Evolutionary conservation across 1,140 invertebrate species (phyloP).

Genomic region (Trachymyrmex septentrionalis): DNA sequence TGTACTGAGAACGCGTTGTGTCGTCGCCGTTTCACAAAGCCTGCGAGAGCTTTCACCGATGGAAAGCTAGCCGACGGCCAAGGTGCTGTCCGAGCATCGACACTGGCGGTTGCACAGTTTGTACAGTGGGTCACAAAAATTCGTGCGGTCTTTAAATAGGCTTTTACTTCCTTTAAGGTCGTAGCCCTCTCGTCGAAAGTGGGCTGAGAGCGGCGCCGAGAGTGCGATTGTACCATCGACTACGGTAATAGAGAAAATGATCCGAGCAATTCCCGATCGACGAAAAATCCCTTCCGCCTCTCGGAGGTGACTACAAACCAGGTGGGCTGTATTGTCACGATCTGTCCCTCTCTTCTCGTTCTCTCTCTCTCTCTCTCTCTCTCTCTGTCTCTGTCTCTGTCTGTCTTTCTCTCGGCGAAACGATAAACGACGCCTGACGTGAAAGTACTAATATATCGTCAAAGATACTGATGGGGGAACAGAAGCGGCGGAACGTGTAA

Average conservation of each 20-base stretch:
- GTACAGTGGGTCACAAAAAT: conserved; percentile 76
- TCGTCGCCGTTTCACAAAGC: conserved; percentile 69
- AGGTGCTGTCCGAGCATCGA: conserved; percentile 66
- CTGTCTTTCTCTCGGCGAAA: background rate
- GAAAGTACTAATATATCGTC: conserved; percentile 41
- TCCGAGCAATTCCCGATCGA: conserved; percentile 62
- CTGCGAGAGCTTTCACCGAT: conserved; percentile 80
- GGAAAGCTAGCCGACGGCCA: conserved; percentile 82
- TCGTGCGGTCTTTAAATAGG: conserved; percentile 71
- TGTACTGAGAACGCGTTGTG: background rate
- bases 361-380: background rate
- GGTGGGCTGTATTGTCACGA: conserved; percentile 28
- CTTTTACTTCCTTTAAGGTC: conserved; percentile 75
- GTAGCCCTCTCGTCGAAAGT: conserved; percentile 69
- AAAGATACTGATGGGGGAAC: conserved; percentile 40
- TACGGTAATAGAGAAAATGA: conserved; percentile 69
- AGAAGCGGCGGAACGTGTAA: conserved; percentile 55
- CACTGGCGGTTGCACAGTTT: conserved; percentile 24
- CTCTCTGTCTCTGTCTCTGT: background rate
- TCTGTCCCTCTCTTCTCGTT: background rate
- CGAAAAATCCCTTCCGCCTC: conserved; percentile 47
- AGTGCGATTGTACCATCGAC: conserved; percentile 13
- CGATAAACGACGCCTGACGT: conserved; percentile 19
- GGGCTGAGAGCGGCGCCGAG: conserved; percentile 59
- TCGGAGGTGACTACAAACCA: background rate